phyloP scores from a whole-genome alignment of 2,888 invertebrate species.

The Phanerotoma sp. region DNA sequence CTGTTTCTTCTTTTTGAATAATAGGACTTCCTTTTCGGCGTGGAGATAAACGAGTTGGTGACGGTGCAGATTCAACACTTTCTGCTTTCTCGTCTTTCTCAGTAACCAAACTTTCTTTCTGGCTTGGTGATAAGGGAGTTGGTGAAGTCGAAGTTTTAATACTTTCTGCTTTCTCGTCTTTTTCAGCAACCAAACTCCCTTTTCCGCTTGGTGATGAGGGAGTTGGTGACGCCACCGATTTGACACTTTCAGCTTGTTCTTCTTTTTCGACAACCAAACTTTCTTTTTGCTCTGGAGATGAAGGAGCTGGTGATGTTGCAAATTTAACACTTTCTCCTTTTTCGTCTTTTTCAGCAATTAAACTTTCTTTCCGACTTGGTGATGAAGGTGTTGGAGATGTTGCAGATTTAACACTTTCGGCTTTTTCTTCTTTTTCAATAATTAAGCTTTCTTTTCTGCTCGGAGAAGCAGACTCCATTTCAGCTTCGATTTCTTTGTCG shows the following conservation, averaged over 20 bases:
- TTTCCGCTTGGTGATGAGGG: slow-evolving; percentile 18
- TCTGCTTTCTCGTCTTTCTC: not conserved
- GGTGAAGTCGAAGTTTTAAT: slow-evolving; percentile 2
- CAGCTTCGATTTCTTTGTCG: slow-evolving; percentile 18
- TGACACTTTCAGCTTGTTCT: slow-evolving; percentile 13
- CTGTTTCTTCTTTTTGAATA: not conserved
- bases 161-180: slow-evolving; percentile 11
- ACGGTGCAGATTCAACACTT: not conserved
- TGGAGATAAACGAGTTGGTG: not conserved
- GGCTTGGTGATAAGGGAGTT: not conserved
- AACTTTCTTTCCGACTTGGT: not conserved
- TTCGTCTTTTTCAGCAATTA: slow-evolving; percentile 2
- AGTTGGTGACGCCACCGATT: not conserved
- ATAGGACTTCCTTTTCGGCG: no score
- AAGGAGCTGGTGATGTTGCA: slow-evolving; percentile 21
- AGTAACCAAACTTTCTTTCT: slow-evolving; percentile 1
- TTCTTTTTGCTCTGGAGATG: slow-evolving; percentile 5
- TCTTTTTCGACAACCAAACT: slow-evolving; percentile 12
- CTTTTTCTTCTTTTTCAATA: slow-evolving; percentile 13
- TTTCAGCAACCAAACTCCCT: not conserved
- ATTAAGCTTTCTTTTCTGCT: slow-evolving; percentile 12
- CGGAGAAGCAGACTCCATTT: slow-evolving; percentile 2
- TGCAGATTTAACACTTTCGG: slow-evolving; percentile 1
- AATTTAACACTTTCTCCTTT: slow-evolving; percentile 8
- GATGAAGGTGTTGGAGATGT: not conserved